Base-by-base conservation (phyloP, 2,797 vertebrate genomes). In the Hypotaenidia philippensis region DNA sequence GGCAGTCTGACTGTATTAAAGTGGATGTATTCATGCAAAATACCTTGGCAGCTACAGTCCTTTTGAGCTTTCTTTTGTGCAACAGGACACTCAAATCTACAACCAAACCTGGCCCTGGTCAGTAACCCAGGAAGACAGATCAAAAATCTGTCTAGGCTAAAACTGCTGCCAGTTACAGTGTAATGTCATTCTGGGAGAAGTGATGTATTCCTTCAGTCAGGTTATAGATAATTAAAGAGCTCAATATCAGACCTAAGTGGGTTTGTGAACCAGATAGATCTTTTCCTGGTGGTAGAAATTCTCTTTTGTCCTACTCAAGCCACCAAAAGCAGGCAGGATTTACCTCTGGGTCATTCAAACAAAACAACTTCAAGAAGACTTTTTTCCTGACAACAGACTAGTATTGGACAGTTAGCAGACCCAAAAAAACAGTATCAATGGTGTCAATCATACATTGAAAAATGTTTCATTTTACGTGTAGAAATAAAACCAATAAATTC, bases 1-100 rank as follows among this genome's bases (percentile, higher is more conserved):
- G 53, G 90, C 65, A 89, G 80, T 86, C 71, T 84, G 78, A 49
- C 55, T 78, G 44, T 66, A 85, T 84, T 87, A 87, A 95, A 96
- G 94, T 38, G 75, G 76, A 95, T 79, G 41, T 36, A 75, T 93
- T 95, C 85, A 76, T 64, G 68, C 32, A 89, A 96, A 97, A 70
- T 84, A 89, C 72, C 38, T 96, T 94, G 87, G 91, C 83, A 96
- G 66, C 41, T 87, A 93, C 96, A 95, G 96, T 93, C 69, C 79
- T 97, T 94, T 84, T 85, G 87, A 96, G 61, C 31, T 94, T 90
- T 92, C 41, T 44, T 85, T 47, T 68, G 85, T 94, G 90, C 81
- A 95, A 83, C 72, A 81, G 92, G 92, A 64, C 34, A 70, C 86
- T 83, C 83, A 87, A 83, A 61, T 57, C 59, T 63, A 55, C 59